Base-by-base conservation (phyloP, 2,797 vertebrate genomes). In the Micropoecilia bifurca region DNA sequence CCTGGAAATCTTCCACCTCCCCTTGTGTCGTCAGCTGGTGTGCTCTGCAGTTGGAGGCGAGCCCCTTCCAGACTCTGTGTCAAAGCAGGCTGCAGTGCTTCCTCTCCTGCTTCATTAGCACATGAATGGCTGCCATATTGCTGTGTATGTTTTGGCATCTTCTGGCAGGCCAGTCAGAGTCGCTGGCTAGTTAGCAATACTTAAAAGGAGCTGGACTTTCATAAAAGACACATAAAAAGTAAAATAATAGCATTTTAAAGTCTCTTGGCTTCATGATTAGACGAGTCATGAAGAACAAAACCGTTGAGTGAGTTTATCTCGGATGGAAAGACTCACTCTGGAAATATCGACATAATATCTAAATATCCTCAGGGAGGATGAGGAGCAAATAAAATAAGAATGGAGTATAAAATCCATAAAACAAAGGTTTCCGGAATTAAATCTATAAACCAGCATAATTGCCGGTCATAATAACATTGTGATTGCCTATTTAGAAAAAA, bases 21-120 rank as follows among this genome's bases (percentile, higher is more conserved):
- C 80, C 83, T 80, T 81, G 39, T 71, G 82, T 83, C 80, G 85
- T 91, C 91, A 90, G 92, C 88, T 87, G 88, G 89, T 78, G 77
- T 79, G 84, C 86, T 88, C 87, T 87, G 85, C 83, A 82, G 79
- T 86, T 87, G 88, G 81, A 91, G 80, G 79, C 41, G 13, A 76
- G 82, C 83, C 87, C 73, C 71, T 69, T 57, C 79, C 55, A 84
- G 81, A 84, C 53, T 85, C 78, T 68, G 73, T 83, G 79, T 82
- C 80, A 81, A 79, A 83, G 80, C 78, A 73, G 75, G 77, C 90
- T 75, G 80, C 76, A 59, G 25, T 4, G 74, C 85, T 90, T 90
- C 86, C 85, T 91, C 83, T 86, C 76, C 80, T 69, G 81, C 90
- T 91, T 92, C 84, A 92, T 95, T 92, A 93, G 50, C 91, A 95